Base-by-base conservation (phyloP, 1,140 invertebrate species). In the Scaptomyza montana region DNA sequence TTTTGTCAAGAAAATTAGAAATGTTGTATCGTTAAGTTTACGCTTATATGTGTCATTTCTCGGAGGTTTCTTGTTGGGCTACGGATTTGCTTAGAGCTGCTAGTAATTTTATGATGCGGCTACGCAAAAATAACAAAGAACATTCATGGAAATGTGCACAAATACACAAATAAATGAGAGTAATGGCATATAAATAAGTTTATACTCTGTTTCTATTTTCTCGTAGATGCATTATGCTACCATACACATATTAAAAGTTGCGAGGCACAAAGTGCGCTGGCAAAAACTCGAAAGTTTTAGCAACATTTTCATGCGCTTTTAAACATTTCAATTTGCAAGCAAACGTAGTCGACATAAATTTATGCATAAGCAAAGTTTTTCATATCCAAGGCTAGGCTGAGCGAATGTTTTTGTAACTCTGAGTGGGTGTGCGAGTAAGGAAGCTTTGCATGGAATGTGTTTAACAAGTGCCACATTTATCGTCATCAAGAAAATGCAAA, bases 281-380 rank as follows among this genome's bases (percentile, higher is more conserved):
- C 63, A 69, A 60, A 65, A 85, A 85, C 74, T 86, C 80, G 50
- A 86, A 86, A 86, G 74, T 5, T 86, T 68, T 82, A 87, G 82
- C 74, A 87, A 89, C 78, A 86, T 86, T 86, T 86, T 86, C 61
- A 86, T 86, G 82, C 84, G 71, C 82, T 86, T 87, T 86, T 86
- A 87, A 86, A 81, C 82, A 86, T 86, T 86, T 82, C 78, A 82
- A 75, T 82, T 87, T 82, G 47, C 56, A 54, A 49, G 51, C 46
- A 49, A 49, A 49, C 55, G 51, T 19, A 51, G 57, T 49, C 54
- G 49, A 69, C 45, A 49, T 74, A 87, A 86, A 86, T 86, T 78
- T 86, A 87, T 86, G 78, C 82, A 89, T 89, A 82, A 78, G 82
- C 53, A 78, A 86, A 86, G 78, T 86, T 86, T 87, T 76, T 64